Evolutionary conservation across 2,113 vertebrate species (phyloP), one percentile per base, ranked within the genome.

Genomic region (Catharus fuscescens): DNA sequence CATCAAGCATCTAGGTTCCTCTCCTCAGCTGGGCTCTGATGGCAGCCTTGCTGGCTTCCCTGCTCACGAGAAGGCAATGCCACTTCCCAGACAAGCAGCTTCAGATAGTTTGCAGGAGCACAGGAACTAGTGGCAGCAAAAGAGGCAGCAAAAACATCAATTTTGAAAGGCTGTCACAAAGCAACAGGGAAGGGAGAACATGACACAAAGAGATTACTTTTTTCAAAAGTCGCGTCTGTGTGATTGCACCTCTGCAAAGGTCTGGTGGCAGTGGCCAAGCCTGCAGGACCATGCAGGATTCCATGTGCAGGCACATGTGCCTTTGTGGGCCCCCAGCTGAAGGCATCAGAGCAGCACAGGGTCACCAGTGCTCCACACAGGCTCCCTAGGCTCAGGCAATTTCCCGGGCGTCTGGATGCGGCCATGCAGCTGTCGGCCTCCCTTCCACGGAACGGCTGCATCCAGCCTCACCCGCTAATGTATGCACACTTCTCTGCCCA

Each of bases 231-330:
- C 0, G 0, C 42, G 31, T 5, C 67, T 18, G 14, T 13, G 23
- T 4, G 17, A 10, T 13, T 20, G 18, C 34, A 2, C 18, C 5
- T 61, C n/a, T 42, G 54, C 67, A 24, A 18, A 18, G 40, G 21
- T n/a, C 53, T 26, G 40, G 21, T 26, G 40, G 60, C 44, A 0
- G 1, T 21, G 70, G 45, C 24, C 62, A 25, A 54, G 25, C 5
- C 18, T 6, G 7, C 0, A 0, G 36, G 10, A 31, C 10, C 7
- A 2, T 7, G 31, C 66, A 11, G 70, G 47, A 42, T 21, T 62
- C 23, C 1, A 0, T 52, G 21, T 31, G n/a, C 10, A 2, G 4
- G 2, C 1, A 0, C 4, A 0, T 5, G 17, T 12, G 42, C 25
- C 18, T 4, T 26, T 0, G 0, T 4, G 52, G n/a, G 32, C 8